phyloP scores from a whole-genome alignment of 2,888 invertebrate genomes.

The Tupiocoris notatus region DNA sequence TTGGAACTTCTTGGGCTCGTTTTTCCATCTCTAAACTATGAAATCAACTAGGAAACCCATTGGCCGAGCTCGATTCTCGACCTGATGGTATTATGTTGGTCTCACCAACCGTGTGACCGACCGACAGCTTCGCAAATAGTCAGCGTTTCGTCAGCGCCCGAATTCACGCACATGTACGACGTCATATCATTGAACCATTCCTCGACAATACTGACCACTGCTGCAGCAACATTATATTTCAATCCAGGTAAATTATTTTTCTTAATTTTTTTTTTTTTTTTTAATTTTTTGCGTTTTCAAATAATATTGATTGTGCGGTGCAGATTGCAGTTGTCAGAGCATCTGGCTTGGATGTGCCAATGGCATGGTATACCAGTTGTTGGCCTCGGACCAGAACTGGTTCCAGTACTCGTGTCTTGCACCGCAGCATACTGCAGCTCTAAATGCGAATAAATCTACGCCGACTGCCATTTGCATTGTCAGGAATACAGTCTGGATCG shows the following conservation, averaged over 20 bases:
- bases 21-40: too few relatives aligned
- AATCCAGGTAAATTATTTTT: conserved; percentile 57
- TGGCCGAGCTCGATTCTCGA: conserved; percentile 89
- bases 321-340: conserved; percentile 56
- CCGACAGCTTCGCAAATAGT: conserved; percentile 94
- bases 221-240: conserved; percentile 56
- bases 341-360: conserved; percentile 73
- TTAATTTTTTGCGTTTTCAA: too few relatives aligned
- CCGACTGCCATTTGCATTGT: conserved; percentile 55
- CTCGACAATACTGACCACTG: conserved; percentile 65
- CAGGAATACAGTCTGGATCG: conserved; percentile 74
- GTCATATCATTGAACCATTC: conserved; percentile 70
- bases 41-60: conserved; percentile 66
- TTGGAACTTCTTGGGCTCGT: not conserved
- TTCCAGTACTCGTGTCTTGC: conserved; percentile 62
- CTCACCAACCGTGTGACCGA: conserved; percentile 71
- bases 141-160: conserved; percentile 86
- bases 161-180: conserved; percentile 85
- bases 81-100: conserved; percentile 95
- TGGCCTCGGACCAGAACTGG: conserved; percentile 61
- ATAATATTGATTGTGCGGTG: too few relatives aligned
- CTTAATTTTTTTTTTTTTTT: too few relatives aligned
- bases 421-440: conserved; percentile 48
- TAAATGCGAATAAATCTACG: conserved; percentile 49
- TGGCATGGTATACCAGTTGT: conserved; percentile 64